A percentile compares a stretch with the other conserved stretches of the same genome.
Conservation (phyloP, 2,888 invertebrate species). For the Himalopsyche anomala region DNA sequence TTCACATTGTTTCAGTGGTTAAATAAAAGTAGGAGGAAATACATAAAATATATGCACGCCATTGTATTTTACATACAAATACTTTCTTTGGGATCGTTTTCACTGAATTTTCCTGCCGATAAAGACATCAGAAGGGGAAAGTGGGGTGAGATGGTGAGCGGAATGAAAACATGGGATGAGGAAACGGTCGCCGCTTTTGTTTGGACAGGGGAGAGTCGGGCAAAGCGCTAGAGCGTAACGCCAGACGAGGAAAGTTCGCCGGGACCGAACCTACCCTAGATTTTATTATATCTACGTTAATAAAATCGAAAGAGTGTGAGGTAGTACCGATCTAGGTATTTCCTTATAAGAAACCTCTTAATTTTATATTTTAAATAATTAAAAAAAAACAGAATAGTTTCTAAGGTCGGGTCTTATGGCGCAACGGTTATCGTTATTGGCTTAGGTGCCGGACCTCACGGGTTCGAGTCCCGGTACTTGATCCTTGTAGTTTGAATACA, state of each 20-base stretch:
- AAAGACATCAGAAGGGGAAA: conserved; percentile 29
- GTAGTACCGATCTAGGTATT: background rate
- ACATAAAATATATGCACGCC: background rate
- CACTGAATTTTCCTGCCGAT: conserved; percentile 36
- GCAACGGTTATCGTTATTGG: too few species aligned
- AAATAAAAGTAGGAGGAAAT: too few species aligned
- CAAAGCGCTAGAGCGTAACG: conserved; percentile 19
- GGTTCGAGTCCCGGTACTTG: too few species aligned
- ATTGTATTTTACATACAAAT: conserved; percentile 4
- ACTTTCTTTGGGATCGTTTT: conserved; percentile 39
- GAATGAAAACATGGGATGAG: conserved; percentile 3
- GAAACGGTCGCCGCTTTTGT: conserved; percentile 39
- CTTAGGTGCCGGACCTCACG: too few species aligned
- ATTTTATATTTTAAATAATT: too few species aligned
- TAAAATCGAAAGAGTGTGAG: background rate
- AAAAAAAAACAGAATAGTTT: too few species aligned
- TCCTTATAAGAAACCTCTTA: background rate
- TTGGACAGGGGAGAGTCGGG: conserved; percentile 37
- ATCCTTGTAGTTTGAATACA: too few species aligned
- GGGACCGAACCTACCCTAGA: conserved; percentile 36
- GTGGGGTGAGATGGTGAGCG: conserved; percentile 27
- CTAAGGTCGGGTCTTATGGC: too few species aligned
- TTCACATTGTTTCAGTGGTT: too few species aligned
- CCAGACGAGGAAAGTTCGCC: conserved; percentile 37
- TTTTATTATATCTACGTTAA: conserved; percentile 29